These are phyloP conservation scores for Bergia sp. DNA, from an alignment of 92 coral and sea anemone genomes.

Conservation along the genomic window DNA sequence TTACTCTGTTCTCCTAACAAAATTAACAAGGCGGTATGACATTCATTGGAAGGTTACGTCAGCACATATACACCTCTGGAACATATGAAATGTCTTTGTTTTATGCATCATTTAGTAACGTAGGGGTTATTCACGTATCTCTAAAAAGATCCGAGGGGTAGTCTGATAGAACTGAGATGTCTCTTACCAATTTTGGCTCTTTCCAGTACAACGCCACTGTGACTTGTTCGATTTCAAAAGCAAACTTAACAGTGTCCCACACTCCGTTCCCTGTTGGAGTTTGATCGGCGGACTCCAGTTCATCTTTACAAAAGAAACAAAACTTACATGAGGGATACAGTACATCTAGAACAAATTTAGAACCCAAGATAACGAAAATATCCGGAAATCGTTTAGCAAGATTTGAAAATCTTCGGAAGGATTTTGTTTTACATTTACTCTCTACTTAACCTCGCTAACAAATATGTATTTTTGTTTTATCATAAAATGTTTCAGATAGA, in stretches of 20 bases:
- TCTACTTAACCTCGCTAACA: not conserved
- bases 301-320: slow-evolving; percentile 20
- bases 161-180: not conserved
- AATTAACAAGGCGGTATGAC: too few species aligned
- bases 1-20: too few species aligned
- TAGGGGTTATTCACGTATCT: too few species aligned
- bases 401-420: not conserved
- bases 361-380: not conserved
- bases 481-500: too few species aligned
- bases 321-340: not conserved
- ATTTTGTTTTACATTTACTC: not conserved
- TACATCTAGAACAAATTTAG: too few species aligned
- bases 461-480: not conserved
- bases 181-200: slow-evolving; percentile 55
- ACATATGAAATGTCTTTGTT: too few species aligned
- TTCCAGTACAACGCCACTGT: slow-evolving; percentile 85
- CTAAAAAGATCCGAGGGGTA: not conserved
- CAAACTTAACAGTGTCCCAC: slow-evolving; percentile 89
- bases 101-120: too few species aligned
- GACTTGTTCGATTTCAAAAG: slow-evolving; percentile 88
- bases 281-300: slow-evolving; percentile 32
- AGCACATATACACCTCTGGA: too few species aligned
- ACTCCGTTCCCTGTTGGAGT: slow-evolving; percentile 51
- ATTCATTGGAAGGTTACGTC: too few species aligned
- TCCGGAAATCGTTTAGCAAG: not conserved